Evolutionary conservation across 2,113 vertebrate genomes (phyloP).

Genomic region (Gavia stellata): DNA sequence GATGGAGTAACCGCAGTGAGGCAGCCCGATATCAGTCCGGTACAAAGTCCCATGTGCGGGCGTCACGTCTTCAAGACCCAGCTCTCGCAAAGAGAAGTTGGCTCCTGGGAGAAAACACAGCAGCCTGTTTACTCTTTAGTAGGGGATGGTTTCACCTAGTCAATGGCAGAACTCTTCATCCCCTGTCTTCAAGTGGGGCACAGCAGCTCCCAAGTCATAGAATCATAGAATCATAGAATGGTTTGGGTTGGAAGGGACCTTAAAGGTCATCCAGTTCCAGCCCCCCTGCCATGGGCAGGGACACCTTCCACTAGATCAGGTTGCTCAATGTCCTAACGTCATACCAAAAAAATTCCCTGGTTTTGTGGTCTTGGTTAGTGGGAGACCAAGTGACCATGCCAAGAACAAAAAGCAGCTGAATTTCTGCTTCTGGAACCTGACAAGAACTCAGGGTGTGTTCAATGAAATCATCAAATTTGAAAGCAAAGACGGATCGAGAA

Average conservation of each 20-base stretch:
- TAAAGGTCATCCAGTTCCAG: too few species aligned
- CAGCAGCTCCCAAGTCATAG: fast-evolving
- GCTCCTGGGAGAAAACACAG: constrained; percentile 71
- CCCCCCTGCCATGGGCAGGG: too few species aligned
- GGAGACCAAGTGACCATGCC: not conserved
- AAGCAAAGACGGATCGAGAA: not conserved
- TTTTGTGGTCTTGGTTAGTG: not conserved
- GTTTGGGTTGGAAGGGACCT: too few species aligned
- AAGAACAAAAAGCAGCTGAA: not conserved
- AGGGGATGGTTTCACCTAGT: not conserved
- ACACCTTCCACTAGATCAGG: too few species aligned
- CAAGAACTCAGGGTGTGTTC: not conserved
- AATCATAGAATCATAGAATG: too few species aligned
- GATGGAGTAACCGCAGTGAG: constrained; percentile 89
- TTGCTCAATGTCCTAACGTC: too few species aligned
- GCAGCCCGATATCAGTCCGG: constrained; percentile 84
- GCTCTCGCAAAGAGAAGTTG: constrained; percentile 88
- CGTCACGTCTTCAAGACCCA: constrained; percentile 85
- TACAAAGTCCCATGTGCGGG: constrained; percentile 85
- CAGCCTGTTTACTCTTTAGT: not conserved
- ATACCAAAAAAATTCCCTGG: not conserved
- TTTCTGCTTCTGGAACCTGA: not conserved
- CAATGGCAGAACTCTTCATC: not conserved
- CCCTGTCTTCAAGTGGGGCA: not conserved
- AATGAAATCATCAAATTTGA: not conserved